Evolutionary conservation across 1,140 invertebrate genomes (phyloP), one percentile per base, ranked within the genome.

Genomic region (Drosophila varians): DNA sequence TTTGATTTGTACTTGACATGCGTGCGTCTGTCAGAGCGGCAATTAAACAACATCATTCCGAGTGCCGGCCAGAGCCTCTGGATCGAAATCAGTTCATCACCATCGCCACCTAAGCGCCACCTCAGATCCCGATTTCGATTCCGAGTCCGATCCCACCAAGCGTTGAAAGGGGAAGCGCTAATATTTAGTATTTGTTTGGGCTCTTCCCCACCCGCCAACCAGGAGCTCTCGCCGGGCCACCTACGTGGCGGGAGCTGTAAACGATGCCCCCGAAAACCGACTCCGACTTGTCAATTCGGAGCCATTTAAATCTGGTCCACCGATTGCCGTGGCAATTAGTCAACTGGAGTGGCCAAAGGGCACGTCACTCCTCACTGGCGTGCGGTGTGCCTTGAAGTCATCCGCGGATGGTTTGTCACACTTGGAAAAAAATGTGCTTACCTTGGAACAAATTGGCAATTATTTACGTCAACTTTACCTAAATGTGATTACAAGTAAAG

Each of bases 101-200:
- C 19, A 42, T 4, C 38, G 38, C 38, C 7, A 1, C 2, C 14
- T 8, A 16, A 42, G 36, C 36, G 14, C n/a, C 36, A 16, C 36
- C 36, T 5, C 4, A 1, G 12, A 38, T 38, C 2, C 34, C 3
- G 34, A 25, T 18, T n/a, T 49, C 53, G 5, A 52, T 23, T 14
- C 45, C 28, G 26, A 62, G 21, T 34, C 43, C 49, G 26, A 47
- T 48, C 23, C 23, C 42, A 19, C 12, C 36, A 5, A 43, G 69
- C 78, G 82, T 71, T 87, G 82, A 87, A 82, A 86, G 76, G 53
- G 48, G 23, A 42, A 65, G 77, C 74, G 82, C 84, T 86, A 82
- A 86, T 86, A 87, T 86, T 86, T 86, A 69, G 77, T 82, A 74
- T 86, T 86, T 86, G 77, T 86, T 86, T 87, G 82, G 68, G 82